phyloP scores from a whole-genome alignment of 1,140 invertebrate species.

The Megalopta genalis region DNA sequence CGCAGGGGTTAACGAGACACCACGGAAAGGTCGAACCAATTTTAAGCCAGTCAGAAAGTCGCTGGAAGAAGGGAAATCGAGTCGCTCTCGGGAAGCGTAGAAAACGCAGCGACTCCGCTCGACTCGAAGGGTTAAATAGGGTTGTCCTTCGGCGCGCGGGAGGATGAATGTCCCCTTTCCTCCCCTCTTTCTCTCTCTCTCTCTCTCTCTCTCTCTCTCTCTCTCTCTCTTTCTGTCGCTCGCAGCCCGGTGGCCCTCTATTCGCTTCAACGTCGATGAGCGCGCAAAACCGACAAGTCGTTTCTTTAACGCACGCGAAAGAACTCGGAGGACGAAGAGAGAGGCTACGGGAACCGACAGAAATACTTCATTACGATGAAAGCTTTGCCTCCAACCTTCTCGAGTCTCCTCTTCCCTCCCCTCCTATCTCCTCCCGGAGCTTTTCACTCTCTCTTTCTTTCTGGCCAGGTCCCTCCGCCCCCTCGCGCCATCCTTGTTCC shows the following conservation, averaged over 20 bases:
- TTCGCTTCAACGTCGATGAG: constrained; percentile 36
- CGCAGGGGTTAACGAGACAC: constrained; percentile 18
- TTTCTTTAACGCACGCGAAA: constrained; percentile 58
- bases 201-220: background rate
- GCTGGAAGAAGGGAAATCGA: constrained; percentile 9
- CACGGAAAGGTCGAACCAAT: constrained; percentile 59
- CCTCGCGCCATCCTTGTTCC: constrained; percentile 15
- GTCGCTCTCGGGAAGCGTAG: constrained; percentile 9
- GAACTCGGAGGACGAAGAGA: constrained; percentile 41
- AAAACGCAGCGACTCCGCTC: constrained; percentile 23
- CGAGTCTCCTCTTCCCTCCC: constrained; percentile 39
- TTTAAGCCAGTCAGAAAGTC: constrained; percentile 53
- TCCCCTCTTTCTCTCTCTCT: background rate
- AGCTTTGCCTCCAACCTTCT: constrained; percentile 65
- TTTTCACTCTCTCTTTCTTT: background rate
- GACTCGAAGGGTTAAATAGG: constrained; percentile 51
- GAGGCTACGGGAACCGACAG: constrained; percentile 57
- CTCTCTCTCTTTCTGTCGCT: background rate
- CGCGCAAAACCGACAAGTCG: constrained; percentile 61
- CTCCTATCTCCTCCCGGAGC: constrained; percentile 20
- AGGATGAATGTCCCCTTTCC: constrained; percentile 34
- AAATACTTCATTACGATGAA: constrained; percentile 77
- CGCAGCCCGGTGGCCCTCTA: constrained; percentile 4
- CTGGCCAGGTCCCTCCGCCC: background rate
- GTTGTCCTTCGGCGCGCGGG: constrained; percentile 44